Evolutionary conservation across 2,797 vertebrate species (phyloP).

Genomic region (Gymnopithys bicolor): DNA sequence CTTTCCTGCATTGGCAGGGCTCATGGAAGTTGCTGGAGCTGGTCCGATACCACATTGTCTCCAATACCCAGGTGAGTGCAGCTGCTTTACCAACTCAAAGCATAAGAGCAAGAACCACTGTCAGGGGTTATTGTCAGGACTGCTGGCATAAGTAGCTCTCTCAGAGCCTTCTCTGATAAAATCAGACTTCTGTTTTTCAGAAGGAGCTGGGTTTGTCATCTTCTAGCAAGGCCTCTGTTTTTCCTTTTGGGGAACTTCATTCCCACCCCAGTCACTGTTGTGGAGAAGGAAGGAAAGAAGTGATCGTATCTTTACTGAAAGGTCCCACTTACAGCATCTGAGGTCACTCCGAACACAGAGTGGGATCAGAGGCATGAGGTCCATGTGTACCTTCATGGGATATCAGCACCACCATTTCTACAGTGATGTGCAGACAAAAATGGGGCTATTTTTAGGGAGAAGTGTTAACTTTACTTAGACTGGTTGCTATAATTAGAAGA

Average conservation of each 20-base stretch:
- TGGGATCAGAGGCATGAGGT: not conserved
- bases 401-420: not conserved
- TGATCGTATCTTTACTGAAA: not conserved
- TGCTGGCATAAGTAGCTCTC: accelerated
- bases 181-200: not conserved
- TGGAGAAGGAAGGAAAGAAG: not conserved
- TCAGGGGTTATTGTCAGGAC: not conserved
- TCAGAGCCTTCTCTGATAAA: not conserved
- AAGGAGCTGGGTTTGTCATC: not conserved
- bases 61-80: slow-evolving; percentile 74
- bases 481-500: not conserved
- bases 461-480: not conserved
- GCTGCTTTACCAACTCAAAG: not conserved
- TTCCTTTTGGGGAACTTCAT: not conserved
- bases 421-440: not conserved
- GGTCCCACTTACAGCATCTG: accelerated
- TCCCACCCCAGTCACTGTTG: not conserved
- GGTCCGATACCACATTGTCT: slow-evolving; percentile 86
- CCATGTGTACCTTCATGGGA: accelerated
- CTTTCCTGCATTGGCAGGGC: slow-evolving; percentile 79
- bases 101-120: not conserved
- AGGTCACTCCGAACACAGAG: not conserved
- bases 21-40: slow-evolving; percentile 87
- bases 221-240: not conserved
- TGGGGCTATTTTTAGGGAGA: not conserved